A percentile compares a stretch with the other conserved stretches of the same genome.
phyloP scores from a whole-genome alignment of 2,797 vertebrate genomes.

The Schizopygopsis malacanthus region DNA sequence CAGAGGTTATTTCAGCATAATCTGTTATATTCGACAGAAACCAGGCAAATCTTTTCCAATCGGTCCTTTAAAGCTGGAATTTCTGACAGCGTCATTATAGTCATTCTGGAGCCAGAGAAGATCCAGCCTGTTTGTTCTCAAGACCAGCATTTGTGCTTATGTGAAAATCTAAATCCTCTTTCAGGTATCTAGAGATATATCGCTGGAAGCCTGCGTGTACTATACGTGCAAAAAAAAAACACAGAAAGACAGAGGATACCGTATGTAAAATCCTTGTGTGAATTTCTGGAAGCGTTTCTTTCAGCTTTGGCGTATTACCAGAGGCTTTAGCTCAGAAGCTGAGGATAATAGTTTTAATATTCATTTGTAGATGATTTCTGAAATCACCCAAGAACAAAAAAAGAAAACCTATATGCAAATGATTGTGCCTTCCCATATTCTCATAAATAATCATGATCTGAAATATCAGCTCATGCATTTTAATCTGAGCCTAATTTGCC shows the following conservation, averaged over 20 bases:
- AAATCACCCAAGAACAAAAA: constrained; percentile 48
- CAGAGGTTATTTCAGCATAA: constrained; percentile 28
- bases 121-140: constrained; percentile 40
- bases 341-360: constrained; percentile 53
- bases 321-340: constrained; percentile 42
- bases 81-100: constrained; percentile 31
- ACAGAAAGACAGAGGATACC: constrained; percentile 5
- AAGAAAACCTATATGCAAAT: constrained; percentile 56
- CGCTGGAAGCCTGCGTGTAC: constrained; percentile 1
- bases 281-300: constrained; percentile 30
- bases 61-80: constrained; percentile 29
- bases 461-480: constrained; percentile 67
- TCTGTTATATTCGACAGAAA: constrained; percentile 48
- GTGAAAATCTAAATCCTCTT: constrained; percentile 16
- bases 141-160: neutral
- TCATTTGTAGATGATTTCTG: constrained; percentile 50
- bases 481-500: constrained; percentile 64
- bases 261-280: constrained; percentile 4
- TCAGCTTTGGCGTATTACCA: constrained; percentile 42
- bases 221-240: neutral
- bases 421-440: constrained; percentile 44
- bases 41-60: constrained; percentile 26
- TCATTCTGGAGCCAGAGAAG: constrained; percentile 19
- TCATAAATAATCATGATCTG: constrained; percentile 67
- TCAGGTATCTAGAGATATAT: constrained; percentile 13